These are phyloP conservation scores for Anguilla obscura DNA, from an alignment of 2,797 vertebrate genomes.

Conservation along the genomic window DNA sequence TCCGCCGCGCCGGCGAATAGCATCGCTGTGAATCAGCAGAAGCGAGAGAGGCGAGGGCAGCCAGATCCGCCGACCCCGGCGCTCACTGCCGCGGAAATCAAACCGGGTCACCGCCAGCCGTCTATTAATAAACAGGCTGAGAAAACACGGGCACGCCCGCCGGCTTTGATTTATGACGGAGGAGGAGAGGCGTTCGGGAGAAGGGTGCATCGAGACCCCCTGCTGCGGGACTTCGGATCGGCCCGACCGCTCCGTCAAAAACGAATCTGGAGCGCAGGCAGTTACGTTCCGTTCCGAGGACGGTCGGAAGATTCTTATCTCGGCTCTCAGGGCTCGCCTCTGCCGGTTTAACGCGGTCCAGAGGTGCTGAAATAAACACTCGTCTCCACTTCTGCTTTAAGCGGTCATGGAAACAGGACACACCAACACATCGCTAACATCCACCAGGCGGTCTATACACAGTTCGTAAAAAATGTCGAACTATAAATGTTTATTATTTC, in stretches of 20 bases:
- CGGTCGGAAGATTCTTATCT: neutral
- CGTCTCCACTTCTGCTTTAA: neutral
- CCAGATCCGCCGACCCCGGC: constrained; percentile 6
- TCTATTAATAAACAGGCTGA: neutral
- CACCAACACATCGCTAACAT: neutral
- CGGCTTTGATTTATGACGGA: neutral
- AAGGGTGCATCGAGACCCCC: neutral
- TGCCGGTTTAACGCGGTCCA: neutral
- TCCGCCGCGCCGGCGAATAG: constrained; percentile 11
- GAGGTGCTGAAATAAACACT: neutral
- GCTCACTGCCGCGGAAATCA: neutral
- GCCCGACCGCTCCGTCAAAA: neutral
- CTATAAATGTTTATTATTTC: neutral
- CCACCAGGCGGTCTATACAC: neutral
- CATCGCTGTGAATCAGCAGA: constrained; percentile 32
- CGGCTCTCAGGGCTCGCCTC: neutral
- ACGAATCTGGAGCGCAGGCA: neutral
- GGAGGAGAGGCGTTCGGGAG: neutral
- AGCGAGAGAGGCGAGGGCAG: constrained; percentile 24
- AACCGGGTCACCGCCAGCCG: neutral
- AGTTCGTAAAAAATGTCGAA: neutral
- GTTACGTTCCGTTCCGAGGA: neutral
- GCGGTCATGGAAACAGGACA: neutral
- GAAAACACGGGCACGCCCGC: neutral
- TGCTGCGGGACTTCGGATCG: neutral